A percentile compares a stretch with the other conserved stretches of the same genome.
Conservation (phyloP, 2,888 invertebrate species). For the Palloptera scutellata region DNA sequence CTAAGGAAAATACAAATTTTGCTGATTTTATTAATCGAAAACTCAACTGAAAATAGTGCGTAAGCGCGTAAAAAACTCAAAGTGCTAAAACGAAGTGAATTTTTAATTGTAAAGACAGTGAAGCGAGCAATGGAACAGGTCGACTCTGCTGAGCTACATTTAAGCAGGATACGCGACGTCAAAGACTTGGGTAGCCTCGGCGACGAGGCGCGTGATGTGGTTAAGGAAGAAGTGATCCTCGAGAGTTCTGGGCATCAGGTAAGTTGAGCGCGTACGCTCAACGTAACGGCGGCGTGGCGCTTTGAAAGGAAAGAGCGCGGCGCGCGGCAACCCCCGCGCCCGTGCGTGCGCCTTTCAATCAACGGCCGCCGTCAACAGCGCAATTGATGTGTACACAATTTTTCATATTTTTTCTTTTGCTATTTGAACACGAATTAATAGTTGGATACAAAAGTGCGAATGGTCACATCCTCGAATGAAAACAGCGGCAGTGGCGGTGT, state of each 20-base stretch:
- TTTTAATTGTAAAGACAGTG: slow-evolving; percentile 19
- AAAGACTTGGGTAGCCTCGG: slow-evolving; percentile 54
- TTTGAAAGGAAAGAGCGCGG: slow-evolving; percentile 34
- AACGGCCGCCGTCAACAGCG: slow-evolving; percentile 26
- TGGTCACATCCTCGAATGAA: slow-evolving; percentile 62
- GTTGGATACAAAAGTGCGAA: slow-evolving; percentile 60
- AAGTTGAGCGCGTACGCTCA: slow-evolving; percentile 27
- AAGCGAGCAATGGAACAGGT: slow-evolving; percentile 57
- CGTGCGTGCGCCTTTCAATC: slow-evolving; percentile 20
- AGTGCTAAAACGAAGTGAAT: slow-evolving; percentile 30
- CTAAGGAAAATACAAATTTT: slow-evolving; percentile 34
- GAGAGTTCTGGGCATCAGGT: slow-evolving; percentile 53
- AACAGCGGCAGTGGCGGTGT: slow-evolving; percentile 56
- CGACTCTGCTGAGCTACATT: slow-evolving; percentile 57
- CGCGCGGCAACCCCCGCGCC: slow-evolving; percentile 15
- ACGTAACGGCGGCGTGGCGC: slow-evolving; percentile 25
- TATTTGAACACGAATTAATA: slow-evolving; percentile 38
- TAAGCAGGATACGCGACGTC: slow-evolving; percentile 59
- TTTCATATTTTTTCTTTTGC: slow-evolving; percentile 41
- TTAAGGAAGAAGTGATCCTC: slow-evolving; percentile 59
- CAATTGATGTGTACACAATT: slow-evolving; percentile 35
- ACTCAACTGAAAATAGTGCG: slow-evolving; percentile 23
- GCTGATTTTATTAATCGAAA: slow-evolving; percentile 21
- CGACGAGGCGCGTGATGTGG: slow-evolving; percentile 58
- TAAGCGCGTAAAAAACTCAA: slow-evolving; percentile 8